Evolutionary conservation across 2,888 invertebrate species (phyloP).

Genomic region (Pristionchus entomophagus): DNA sequence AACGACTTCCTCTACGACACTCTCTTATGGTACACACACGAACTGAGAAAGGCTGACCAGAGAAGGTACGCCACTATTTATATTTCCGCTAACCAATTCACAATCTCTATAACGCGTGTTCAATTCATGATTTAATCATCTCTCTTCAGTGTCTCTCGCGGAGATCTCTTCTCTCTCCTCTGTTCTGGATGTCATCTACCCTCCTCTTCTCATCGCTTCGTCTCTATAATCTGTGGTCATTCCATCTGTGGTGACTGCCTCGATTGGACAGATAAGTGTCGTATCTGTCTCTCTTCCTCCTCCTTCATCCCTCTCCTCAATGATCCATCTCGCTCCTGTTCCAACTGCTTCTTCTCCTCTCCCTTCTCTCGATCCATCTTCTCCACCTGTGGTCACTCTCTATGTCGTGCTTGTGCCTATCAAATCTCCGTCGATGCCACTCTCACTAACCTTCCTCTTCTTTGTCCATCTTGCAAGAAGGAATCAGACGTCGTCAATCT

Average conservation of each 20-base stretch:
- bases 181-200: neutral
- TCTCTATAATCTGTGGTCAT: neutral
- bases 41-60: neutral
- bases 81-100: too few species aligned
- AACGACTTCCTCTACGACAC: neutral
- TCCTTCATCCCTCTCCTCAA: neutral
- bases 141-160: neutral
- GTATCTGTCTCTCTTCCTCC: neutral
- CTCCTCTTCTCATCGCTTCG: neutral
- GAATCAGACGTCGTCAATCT: neutral
- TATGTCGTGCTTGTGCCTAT: neutral
- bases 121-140: too few species aligned
- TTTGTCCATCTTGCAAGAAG: neutral
- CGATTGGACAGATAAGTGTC: neutral
- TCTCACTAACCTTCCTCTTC: neutral
- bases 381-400: neutral
- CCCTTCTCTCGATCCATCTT: neutral
- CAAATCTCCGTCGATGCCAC: neutral
- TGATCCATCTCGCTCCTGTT: neutral
- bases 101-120: too few species aligned
- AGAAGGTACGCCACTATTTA: neutral
- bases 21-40: neutral
- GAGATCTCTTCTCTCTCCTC: neutral
- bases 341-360: neutral
- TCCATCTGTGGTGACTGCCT: neutral